Base-by-base conservation (phyloP, 2,888 invertebrate species). In the Dasysyrphus tricinctus region DNA sequence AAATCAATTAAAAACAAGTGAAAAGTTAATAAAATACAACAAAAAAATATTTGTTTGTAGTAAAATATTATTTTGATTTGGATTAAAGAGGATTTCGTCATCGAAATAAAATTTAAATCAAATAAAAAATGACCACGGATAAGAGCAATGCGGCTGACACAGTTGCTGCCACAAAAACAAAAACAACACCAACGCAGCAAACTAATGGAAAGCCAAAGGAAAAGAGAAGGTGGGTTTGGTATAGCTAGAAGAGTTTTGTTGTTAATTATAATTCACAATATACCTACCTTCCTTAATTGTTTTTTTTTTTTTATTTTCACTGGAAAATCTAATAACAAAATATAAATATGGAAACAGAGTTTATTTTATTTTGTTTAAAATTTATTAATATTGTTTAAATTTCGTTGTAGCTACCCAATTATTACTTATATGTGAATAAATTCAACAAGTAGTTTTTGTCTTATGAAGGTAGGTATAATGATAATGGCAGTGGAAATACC, bases 181-280 rank as follows among this genome's bases (percentile, higher is more conserved):
- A 88, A 84, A 56, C 84, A 77, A 79, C 88, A 54, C 14, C 54
- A 77, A 88, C 84, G 88, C 88, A 69, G 85, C 91, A 72, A 91
- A 91, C 67, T 90, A 90, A 89, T 80, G 91, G 91, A 61, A 92
- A 92, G 90, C 93, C 94, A 88, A 95, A 94, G 93, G 96, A 95
- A 91, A 96, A 96, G 93, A 94, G 95, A 92, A 95, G 95, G 96
- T 96, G 93, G 94, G 91, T 86, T 63, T 16, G 11, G 32, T 32
- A 24, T 4, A 19, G n/a, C 11, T 39, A 19, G 9, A 59, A 19
- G 5, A 59, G 12, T 47, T 67, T 54, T 67, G 11, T 67, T 67
- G n/a, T 65, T 49, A 19, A 65, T 49, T 14, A 65, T 83, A 69
- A 83, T 74, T 85, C 76, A 85, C 76, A 84, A 76, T 49, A 42